Evolutionary conservation across 2,888 invertebrate species (phyloP).

Genomic region (Seladonia tumulorum): DNA sequence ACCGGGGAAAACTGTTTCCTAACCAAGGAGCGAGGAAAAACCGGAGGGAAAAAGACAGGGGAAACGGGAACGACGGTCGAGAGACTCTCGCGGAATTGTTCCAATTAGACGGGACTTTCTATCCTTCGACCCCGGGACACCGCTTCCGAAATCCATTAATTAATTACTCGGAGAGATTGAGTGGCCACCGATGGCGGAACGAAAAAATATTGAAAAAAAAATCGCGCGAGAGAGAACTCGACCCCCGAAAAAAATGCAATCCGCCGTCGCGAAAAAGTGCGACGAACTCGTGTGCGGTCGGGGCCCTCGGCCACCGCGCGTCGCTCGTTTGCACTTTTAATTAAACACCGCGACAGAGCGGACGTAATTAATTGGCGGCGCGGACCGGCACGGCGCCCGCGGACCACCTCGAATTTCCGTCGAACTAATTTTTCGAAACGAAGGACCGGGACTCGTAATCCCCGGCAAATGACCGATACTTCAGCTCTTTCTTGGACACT

Average conservation of each 20-base stretch:
- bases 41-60: neutral
- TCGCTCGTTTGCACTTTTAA: slow-evolving; percentile 72
- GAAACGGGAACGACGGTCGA: slow-evolving; percentile 8
- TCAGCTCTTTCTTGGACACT: neutral
- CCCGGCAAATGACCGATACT: neutral
- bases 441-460: slow-evolving; percentile 18
- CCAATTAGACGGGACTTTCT: slow-evolving; percentile 64
- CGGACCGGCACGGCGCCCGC: slow-evolving; percentile 28
- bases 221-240: neutral
- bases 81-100: slow-evolving; percentile 51
- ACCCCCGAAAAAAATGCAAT: slow-evolving; percentile 51
- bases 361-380: slow-evolving; percentile 70
- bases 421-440: slow-evolving; percentile 43
- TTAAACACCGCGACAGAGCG: slow-evolving; percentile 72
- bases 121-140: slow-evolving; percentile 27
- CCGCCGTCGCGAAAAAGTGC: slow-evolving; percentile 59
- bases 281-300: slow-evolving; percentile 45
- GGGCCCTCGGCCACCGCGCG: neutral
- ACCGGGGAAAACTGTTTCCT: neutral
- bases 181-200: slow-evolving; percentile 12
- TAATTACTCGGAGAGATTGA: slow-evolving; percentile 58
- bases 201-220: neutral
- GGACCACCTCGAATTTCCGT: slow-evolving; percentile 46
- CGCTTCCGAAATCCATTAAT: slow-evolving; percentile 70
- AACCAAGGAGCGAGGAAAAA: neutral